Evolutionary conservation across 2,888 invertebrate genomes (phyloP).

Genomic region (Aleiodes alternator): DNA sequence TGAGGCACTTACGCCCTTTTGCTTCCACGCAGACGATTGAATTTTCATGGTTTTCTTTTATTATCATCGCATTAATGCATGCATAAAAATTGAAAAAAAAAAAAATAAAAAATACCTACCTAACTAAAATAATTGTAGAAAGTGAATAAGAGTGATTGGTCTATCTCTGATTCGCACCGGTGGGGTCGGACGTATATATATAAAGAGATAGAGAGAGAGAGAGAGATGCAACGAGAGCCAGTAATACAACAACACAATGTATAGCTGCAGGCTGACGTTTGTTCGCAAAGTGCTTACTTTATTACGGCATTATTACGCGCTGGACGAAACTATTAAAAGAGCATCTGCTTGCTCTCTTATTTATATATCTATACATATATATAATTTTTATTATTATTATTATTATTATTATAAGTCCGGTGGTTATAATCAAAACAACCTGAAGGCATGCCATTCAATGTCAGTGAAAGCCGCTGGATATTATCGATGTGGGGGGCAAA

Average conservation of each 20-base stretch:
- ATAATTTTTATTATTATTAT: no score
- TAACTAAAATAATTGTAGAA: conserved; percentile 5
- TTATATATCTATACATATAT: not conserved
- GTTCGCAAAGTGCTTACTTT: conserved; percentile 38
- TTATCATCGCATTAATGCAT: not conserved
- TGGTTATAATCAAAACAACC: conserved; percentile 29
- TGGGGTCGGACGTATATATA: no score
- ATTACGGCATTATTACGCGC: conserved; percentile 46
- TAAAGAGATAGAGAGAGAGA: no score
- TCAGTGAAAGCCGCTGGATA: conserved; percentile 9
- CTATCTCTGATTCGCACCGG: conserved; percentile 46
- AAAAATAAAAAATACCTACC: not conserved
- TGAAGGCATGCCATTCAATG: conserved; percentile 30
- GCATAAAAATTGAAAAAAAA: not conserved
- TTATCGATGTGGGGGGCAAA: conserved; percentile 32
- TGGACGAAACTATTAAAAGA: conserved; percentile 50
- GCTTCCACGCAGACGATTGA: not conserved
- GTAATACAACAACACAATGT: not conserved
- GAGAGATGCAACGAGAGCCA: not conserved
- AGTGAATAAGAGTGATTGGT: conserved; percentile 44
- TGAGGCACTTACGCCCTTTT: no score
- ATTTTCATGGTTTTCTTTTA: not conserved
- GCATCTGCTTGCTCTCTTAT: conserved; percentile 39
- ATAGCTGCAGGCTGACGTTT: conserved; percentile 35
- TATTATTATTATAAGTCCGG: conserved; percentile 2